Evolutionary conservation across 30 jellyfish, hydroid and myxozoan species (phyloP).

Genomic region (Kudoa iwatai): DNA sequence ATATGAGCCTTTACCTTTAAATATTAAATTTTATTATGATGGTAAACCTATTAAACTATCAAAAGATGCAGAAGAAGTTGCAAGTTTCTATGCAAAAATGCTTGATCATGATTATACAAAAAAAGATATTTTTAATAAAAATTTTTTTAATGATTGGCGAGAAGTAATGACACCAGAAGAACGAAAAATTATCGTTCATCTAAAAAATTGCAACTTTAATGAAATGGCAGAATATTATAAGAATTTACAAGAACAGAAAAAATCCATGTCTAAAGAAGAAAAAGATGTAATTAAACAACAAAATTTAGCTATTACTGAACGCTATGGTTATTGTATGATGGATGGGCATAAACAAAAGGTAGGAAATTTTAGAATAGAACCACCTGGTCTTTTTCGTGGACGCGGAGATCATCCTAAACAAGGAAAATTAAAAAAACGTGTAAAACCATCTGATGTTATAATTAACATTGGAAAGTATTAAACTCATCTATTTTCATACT

Average conservation of each 20-base stretch:
- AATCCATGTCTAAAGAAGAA: conserved; percentile 42
- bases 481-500: no score
- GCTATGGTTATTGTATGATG: conserved; percentile 49
- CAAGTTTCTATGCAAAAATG: conserved; percentile 76
- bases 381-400: conserved; percentile 92
- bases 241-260: conserved; percentile 32
- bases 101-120: conserved; percentile 52
- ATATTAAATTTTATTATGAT: conserved; percentile 36
- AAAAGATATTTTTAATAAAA: conserved; percentile 41
- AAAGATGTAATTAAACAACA: conserved; percentile 26
- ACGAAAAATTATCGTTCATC: conserved; percentile 17
- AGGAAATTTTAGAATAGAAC: conserved; percentile 88
- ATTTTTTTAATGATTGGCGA: conserved; percentile 87
- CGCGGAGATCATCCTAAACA: conserved; percentile 98
- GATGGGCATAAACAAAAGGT: conserved; percentile 87
- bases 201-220: conserved; percentile 31
- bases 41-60: conserved; percentile 22
- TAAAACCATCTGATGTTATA: conserved; percentile 24
- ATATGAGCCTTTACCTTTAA: conserved; percentile 32
- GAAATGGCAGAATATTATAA: conserved; percentile 22
- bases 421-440: conserved; percentile 56
- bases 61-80: conserved; percentile 66
- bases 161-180: conserved; percentile 55
- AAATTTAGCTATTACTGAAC: conserved; percentile 20
- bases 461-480: conserved; percentile 81